Percentiles rank a stretch among this genome's conserved stretches.
These are phyloP conservation scores for Leptinotarsa rubiginosa DNA, from an alignment of 2,888 invertebrate species.

Conservation along the genomic window DNA sequence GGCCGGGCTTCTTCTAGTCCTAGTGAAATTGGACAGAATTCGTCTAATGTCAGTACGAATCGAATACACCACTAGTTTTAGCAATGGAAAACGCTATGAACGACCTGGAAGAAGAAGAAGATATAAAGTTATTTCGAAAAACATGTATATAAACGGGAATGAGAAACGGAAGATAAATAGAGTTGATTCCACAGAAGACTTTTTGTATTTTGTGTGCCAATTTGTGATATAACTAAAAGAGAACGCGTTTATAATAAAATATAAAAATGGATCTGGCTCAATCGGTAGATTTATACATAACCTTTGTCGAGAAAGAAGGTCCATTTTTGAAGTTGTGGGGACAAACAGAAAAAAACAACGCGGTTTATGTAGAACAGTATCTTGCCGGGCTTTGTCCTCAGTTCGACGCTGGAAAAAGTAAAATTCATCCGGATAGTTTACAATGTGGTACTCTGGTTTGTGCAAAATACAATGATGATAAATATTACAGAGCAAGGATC, in stretches of 20 bases:
- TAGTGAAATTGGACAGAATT: no score
- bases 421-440: constrained; percentile 58
- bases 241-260: not conserved
- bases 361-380: constrained; percentile 71
- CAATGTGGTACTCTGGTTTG: constrained; percentile 69
- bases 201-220: not conserved
- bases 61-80: no score
- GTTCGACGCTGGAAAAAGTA: constrained; percentile 66
- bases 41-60: no score
- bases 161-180: not conserved
- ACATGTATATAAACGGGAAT: no score
- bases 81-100: no score
- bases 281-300: constrained; percentile 65
- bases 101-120: no score
- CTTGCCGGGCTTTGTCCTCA: constrained; percentile 66
- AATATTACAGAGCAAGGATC: constrained; percentile 75
- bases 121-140: no score
- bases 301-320: constrained; percentile 77
- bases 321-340: constrained; percentile 80
- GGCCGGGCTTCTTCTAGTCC: no score
- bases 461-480: constrained; percentile 76
- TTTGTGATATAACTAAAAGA: constrained; percentile 2
- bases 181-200: not conserved
- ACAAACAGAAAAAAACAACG: constrained; percentile 73
- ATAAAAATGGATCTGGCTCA: constrained; percentile 30